Evolutionary conservation across 2,888 invertebrate species (phyloP).

Genomic region (Drosophila vallismaia): DNA sequence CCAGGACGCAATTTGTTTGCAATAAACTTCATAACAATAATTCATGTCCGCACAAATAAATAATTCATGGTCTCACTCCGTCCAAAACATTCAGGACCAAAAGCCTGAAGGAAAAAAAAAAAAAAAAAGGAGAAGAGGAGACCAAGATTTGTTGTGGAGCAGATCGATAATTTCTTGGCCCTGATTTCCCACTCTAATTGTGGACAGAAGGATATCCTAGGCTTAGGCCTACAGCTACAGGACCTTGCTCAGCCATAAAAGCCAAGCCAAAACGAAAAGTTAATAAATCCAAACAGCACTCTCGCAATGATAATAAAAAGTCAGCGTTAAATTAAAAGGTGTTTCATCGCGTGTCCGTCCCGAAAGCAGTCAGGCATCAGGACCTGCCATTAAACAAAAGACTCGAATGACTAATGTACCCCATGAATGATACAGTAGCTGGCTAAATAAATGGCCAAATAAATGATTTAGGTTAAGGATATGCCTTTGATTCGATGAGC

Average conservation of each 20-base stretch:
- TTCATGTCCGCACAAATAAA: conserved; percentile 80
- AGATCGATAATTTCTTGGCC: conserved; percentile 26
- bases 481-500: not conserved
- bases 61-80: conserved; percentile 73
- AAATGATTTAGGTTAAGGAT: not conserved
- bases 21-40: conserved; percentile 81
- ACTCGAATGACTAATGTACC: conserved; percentile 7
- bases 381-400: conserved; percentile 2
- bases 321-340: conserved; percentile 78
- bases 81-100: no score
- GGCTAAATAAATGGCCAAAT: conserved; percentile 12
- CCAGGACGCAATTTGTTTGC: conserved; percentile 81
- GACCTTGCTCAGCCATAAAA: conserved; percentile 54
- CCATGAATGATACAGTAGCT: conserved; percentile 40
- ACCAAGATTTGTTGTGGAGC: conserved; percentile 17
- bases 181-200: conserved; percentile 2
- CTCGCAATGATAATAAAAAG: conserved; percentile 68
- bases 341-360: conserved; percentile 44
- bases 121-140: not conserved
- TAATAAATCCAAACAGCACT: conserved; percentile 63
- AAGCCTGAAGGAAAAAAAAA: conserved; percentile 13
- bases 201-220: not conserved
- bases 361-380: conserved; percentile 45
- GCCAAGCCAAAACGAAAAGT: conserved; percentile 16
- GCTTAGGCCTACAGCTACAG: conserved; percentile 2